Evolutionary conservation across 2,113 vertebrate species (phyloP), one percentile per base, ranked within the genome.

Genomic region (Coregonus clupeaformis): DNA sequence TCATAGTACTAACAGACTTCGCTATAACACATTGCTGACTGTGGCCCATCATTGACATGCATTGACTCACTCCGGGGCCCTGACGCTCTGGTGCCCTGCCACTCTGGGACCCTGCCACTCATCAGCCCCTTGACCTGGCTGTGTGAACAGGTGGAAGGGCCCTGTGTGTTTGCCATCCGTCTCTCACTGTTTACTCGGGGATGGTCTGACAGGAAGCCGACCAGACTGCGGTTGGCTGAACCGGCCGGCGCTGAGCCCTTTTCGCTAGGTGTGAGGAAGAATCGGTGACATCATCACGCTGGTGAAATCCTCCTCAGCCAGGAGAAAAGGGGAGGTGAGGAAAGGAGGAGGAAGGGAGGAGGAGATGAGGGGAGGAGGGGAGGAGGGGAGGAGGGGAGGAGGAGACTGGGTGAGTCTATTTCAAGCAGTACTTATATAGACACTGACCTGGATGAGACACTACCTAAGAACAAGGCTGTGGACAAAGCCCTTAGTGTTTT

Each of bases 121-220:
- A 3, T 11, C 7, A 11, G 14, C 14, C 57, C 66, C 69, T 25
- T 84, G 77, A 84, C 82, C 84, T 72, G 69, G 77, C 76, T 45
- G 65, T 69, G 59, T 83, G 88, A 88, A 83, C 84, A 84, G 82
- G 86, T 87, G 80, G 80, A 88, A 83, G 78, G 57, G 32, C 62
- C 81, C 84, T 81, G 67, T 80, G 67, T 80, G 81, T 90, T 85
- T 85, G 85, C 81, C 71, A 76, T 73, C 78, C 52, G 72, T 72
- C 77, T 67, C 70, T 57, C 71, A 78, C 79, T 88, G 87, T 92
- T 91, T 93, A 82, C 77, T 66, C 52, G 76, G 79, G 72, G 74
- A 82, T 85, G 78, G 83, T 88, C 83, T 88, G 86, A 90, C 90
- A 92, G 90, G 91, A 92, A 94, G 87, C 86, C 79, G 81, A 80